Conservation (phyloP, 2,113 vertebrate species). For the Plotosus lineatus region DNA sequence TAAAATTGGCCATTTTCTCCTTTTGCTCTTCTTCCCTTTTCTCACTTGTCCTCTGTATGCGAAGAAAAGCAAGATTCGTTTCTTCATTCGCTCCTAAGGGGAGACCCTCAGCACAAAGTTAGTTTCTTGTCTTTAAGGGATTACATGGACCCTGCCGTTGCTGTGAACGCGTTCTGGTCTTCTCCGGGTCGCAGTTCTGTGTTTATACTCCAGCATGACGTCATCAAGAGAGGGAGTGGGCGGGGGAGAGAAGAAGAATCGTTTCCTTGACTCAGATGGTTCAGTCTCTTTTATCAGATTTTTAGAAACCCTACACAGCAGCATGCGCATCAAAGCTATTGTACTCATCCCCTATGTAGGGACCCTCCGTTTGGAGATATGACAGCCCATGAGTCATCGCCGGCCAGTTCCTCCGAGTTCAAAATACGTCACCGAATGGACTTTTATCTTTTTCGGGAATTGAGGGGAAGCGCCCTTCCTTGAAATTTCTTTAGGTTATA, state of each 20-base stretch:
- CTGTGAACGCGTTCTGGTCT: background rate
- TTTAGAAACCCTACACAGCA: background rate
- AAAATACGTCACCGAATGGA: no score
- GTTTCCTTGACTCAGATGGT: background rate
- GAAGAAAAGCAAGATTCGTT: conserved; percentile 90
- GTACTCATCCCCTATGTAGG: background rate
- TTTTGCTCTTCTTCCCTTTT: conserved; percentile 92
- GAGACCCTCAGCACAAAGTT: conserved; percentile 70
- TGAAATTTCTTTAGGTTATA: no score
- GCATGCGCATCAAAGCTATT: background rate
- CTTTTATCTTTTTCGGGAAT: no score
- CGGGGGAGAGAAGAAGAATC: background rate
- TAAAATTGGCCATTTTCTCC: conserved; percentile 91
- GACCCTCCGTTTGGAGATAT: background rate
- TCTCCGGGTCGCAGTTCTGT: background rate
- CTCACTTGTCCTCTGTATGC: conserved; percentile 91
- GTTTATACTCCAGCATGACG: background rate
- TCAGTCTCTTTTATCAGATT: background rate
- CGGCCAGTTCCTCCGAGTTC: background rate
- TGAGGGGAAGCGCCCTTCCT: no score
- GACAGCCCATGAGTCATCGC: background rate
- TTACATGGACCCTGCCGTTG: conserved; percentile 35
- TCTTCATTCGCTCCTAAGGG: conserved; percentile 95
- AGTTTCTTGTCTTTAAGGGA: conserved; percentile 45
- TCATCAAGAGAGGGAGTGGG: background rate